Evolutionary conservation across 2,113 vertebrate species (phyloP), one percentile per base, ranked within the genome.

Genomic region (Muntiacus muntjak): DNA sequence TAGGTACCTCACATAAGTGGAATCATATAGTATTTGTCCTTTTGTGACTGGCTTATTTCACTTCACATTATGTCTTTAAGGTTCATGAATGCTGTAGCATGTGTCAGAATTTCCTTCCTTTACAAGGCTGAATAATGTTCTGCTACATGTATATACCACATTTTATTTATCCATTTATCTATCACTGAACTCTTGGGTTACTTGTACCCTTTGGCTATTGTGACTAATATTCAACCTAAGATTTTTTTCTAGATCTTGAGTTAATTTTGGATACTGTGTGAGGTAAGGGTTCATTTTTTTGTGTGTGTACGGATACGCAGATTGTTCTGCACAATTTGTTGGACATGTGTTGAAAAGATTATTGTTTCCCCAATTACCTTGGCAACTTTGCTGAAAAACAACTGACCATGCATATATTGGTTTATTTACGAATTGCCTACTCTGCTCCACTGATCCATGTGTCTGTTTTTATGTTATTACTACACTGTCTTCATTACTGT

Each of bases 311-410:
- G 1, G 30, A 40, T 81, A 89, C 54, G n/a, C 7, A 86, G 76
- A 86, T 79, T 88, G 43, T 71, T 79, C 88, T 76, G 26, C 12
- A 84, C 26, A 7, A 85, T n/a, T 87, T 94, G 52, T 54, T 89
- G 74, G 71, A 71, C 12, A 67, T n/a, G 74, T 91, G 30, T 54
- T 89, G 60, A 81, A 85, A 87, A 64, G 58, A 89, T 67, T 87
- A 67, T 82, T 40, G 17, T 94, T 96, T 93, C 19, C 23, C 74
- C 83, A 97, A 95, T 92, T 84, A 87, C 54, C 17, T n/a, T 91
- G 58, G 58, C 25, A 89, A 3, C 16, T 82, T 57, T 91, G 17
- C 12, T 89, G 62, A 82, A 95, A 96, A 85, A 94, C 45, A 96
- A 87, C 28, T 88, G 52, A 94, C 45, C 19, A 45, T 17, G 76